A percentile compares a stretch with the other conserved stretches of the same genome.
phyloP scores from a whole-genome alignment of 2,797 vertebrate genomes.

The Poecilia gillii region DNA sequence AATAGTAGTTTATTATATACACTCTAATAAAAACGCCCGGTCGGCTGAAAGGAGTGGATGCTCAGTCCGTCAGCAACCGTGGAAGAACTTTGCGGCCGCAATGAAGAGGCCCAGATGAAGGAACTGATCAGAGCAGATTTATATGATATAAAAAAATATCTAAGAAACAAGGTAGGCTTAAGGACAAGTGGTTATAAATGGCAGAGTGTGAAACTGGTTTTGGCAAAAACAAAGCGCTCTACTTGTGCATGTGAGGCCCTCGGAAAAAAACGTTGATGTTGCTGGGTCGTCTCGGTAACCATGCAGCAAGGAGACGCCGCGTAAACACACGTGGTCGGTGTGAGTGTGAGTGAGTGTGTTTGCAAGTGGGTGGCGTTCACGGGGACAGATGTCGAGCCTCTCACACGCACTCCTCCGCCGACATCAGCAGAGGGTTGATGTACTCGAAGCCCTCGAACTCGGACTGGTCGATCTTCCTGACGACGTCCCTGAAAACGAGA shows the following conservation, averaged over 20 bases:
- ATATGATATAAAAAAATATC: conserved; percentile 80
- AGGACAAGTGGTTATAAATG: conserved; percentile 84
- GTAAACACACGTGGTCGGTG: conserved; percentile 43
- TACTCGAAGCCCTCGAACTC: conserved; percentile 99
- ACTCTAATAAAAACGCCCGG: conserved; percentile 69
- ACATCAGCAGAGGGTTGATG: conserved; percentile 99
- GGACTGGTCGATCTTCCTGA: conserved; percentile 98
- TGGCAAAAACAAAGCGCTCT: conserved; percentile 80
- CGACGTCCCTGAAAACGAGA: conserved; percentile 85
- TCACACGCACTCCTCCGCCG: conserved; percentile 97
- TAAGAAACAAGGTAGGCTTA: conserved; percentile 76
- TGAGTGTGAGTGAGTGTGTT: background rate
- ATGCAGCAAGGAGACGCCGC: conserved; percentile 71
- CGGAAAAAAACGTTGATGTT: conserved; percentile 58
- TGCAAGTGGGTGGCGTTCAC: conserved; percentile 24
- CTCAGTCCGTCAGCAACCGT: conserved; percentile 60
- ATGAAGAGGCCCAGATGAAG: conserved; percentile 64
- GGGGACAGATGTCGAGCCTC: conserved; percentile 21
- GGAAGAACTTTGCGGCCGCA: conserved; percentile 69
- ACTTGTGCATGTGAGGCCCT: conserved; percentile 64
- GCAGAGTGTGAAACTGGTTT: conserved; percentile 82
- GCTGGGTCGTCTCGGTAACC: conserved; percentile 64
- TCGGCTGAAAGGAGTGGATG: conserved; percentile 59
- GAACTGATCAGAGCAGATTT: conserved; percentile 75
- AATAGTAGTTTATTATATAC: conserved; percentile 67